Conservation (phyloP, 2,888 invertebrate genomes). For the Ceraclea dissimilis region DNA sequence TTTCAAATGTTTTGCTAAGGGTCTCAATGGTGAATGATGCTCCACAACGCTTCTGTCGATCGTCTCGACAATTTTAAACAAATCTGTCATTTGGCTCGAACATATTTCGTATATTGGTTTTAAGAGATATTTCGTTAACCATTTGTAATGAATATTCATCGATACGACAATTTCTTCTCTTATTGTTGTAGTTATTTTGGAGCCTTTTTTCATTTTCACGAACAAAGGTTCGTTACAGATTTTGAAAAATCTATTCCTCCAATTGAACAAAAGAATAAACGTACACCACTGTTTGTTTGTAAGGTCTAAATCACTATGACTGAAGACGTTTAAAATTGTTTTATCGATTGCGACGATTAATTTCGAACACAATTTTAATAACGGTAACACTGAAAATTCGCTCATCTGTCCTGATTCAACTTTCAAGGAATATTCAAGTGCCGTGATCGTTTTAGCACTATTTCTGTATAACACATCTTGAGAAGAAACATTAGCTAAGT, state of each 20-base stretch:
- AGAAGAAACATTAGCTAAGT: slow-evolving; percentile 30
- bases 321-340: slow-evolving; percentile 38
- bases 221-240: slow-evolving; percentile 38
- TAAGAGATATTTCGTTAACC: slow-evolving; percentile 54
- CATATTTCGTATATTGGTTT: not conserved
- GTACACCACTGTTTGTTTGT: slow-evolving; percentile 37
- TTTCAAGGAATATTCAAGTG: slow-evolving; percentile 45
- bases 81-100: not conserved
- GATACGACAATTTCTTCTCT: slow-evolving; percentile 52
- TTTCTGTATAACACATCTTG: slow-evolving; percentile 4
- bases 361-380: slow-evolving; percentile 46
- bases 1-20: slow-evolving; percentile 39
- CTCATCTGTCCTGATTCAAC: slow-evolving; percentile 38
- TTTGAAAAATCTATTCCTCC: slow-evolving; percentile 45
- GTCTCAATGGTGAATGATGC: slow-evolving; percentile 32
- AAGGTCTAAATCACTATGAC: slow-evolving; percentile 30
- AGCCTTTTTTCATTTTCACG: slow-evolving; percentile 30
- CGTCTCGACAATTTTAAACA: slow-evolving; percentile 4
- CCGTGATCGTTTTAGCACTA: slow-evolving; percentile 32
- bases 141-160: slow-evolving; percentile 63
- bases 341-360: slow-evolving; percentile 42
- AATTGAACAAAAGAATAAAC: slow-evolving; percentile 45
- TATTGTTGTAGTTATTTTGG: slow-evolving; percentile 35
- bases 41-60: slow-evolving; percentile 21
- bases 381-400: slow-evolving; percentile 45